These are phyloP conservation scores for Enteromius mattozi DNA, from an alignment of 2,797 vertebrate species.

Conservation along the genomic window DNA sequence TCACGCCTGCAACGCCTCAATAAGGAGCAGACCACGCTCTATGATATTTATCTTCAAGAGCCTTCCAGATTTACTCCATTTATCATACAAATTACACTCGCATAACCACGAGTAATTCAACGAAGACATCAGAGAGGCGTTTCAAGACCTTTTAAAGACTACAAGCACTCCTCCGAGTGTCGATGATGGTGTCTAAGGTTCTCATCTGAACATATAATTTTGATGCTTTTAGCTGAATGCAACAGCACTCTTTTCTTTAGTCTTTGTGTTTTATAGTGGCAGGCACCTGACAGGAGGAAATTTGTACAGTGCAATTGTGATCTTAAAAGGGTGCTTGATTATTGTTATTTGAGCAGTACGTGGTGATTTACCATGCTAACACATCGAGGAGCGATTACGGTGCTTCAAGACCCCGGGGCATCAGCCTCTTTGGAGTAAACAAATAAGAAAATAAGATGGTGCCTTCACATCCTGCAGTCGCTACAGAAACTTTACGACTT, in stretches of 20 bases:
- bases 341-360: conserved; percentile 29
- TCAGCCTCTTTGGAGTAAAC: conserved; percentile 15
- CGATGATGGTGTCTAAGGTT: conserved; percentile 26
- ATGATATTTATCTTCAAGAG: not conserved
- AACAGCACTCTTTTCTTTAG: not conserved
- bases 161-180: conserved; percentile 2
- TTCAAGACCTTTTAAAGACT: conserved; percentile 30
- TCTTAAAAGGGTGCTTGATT: conserved; percentile 23
- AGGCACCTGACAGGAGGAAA: conserved; percentile 28
- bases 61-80: conserved; percentile 17
- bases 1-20: not conserved
- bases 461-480: not conserved
- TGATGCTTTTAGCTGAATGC: conserved; percentile 28
- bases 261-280: conserved; percentile 3
- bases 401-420: not conserved
- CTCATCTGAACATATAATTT: conserved; percentile 35
- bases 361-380: conserved; percentile 10
- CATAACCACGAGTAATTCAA: conserved; percentile 9
- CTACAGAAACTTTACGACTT: not conserved
- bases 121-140: conserved; percentile 23
- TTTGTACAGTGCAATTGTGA: conserved; percentile 23
- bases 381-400: not conserved
- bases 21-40: not conserved
- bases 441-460: conserved; percentile 15
- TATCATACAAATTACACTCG: conserved; percentile 25